Conservation (phyloP, 2,888 invertebrate species). For the Cephonodes hylas region DNA sequence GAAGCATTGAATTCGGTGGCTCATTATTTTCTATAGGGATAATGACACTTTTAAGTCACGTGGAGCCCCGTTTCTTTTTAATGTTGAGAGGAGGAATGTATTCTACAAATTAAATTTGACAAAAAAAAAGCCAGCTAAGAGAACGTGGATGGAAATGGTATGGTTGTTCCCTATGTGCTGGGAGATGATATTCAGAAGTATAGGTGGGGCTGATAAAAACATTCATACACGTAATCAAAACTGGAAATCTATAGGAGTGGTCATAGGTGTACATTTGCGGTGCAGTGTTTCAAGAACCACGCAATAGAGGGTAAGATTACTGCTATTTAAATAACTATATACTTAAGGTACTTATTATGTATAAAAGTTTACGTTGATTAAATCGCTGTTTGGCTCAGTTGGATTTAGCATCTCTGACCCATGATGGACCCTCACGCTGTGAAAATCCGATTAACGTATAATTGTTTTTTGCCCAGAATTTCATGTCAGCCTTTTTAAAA, state of each 20-base stretch:
- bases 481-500: constrained; percentile 33
- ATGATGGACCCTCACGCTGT: not conserved
- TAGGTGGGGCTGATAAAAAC: too few relatives aligned
- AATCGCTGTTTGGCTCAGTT: not conserved
- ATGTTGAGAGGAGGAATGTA: not conserved
- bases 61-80: not conserved
- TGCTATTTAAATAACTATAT: too few relatives aligned
- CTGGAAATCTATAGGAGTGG: too few relatives aligned
- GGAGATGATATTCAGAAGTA: too few relatives aligned
- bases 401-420: not conserved
- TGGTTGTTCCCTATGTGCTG: too few relatives aligned
- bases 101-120: not conserved
- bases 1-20: not conserved
- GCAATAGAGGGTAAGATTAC: too few relatives aligned
- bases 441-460: not conserved
- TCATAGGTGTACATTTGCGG: too few relatives aligned
- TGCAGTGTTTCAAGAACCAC: too few relatives aligned
- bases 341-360: too few relatives aligned
- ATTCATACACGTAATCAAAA: too few relatives aligned
- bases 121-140: too few relatives aligned
- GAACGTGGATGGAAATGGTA: too few relatives aligned
- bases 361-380: not conserved
- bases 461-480: not conserved
- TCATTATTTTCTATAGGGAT: not conserved
- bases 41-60: not conserved